Evolutionary conservation across 2,888 invertebrate genomes (phyloP), one percentile per base, ranked within the genome.

Genomic region (Orthonevra nobilis): DNA sequence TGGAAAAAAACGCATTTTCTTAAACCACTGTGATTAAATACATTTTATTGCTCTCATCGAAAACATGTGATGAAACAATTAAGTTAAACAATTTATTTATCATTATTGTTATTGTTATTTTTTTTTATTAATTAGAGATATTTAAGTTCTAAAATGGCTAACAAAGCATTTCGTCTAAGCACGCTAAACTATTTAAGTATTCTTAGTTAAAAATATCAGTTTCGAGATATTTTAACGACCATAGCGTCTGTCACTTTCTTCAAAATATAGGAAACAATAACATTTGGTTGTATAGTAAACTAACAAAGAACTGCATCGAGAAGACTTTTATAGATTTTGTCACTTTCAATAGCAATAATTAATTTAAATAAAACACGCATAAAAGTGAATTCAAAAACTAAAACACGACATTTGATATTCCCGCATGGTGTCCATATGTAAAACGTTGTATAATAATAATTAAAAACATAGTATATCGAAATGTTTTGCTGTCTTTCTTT

Each of bases 131-230:
- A 30, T 48, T 50, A 42, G 60, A 44, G 0, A 30, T 54, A 38
- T 36, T 40, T 63, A 72, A 50, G 40, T 19, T 48, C 64, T 72
- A 64, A 42, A 36, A 56, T 42, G 15, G 56, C 23, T 34, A 40
- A 34, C 26, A 32, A 46, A 36, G 52, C 60, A 17, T 15, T 50
- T 58, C 3, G 9, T 36, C 20, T 44, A 44, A 30, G n/a, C 15
- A 14, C 19, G 44, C 36, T 23, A 42, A 50, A 58, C 19, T 77
- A 77, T 9, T 72, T 77, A 77, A 72, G 64, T 77, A 77, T 52
- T 77, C 50, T 52, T 58, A 6, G 38, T 70, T 44, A n/a, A 10
- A 15, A 58, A 46, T 38, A 68, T 32, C 30, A 46, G 54, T 17
- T 46, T 64, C 40, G 52, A 72, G 34, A 63, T 40, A 56, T 12